Conservation (phyloP, 1,140 invertebrate genomes). For the Drosophila simulans region DNA sequence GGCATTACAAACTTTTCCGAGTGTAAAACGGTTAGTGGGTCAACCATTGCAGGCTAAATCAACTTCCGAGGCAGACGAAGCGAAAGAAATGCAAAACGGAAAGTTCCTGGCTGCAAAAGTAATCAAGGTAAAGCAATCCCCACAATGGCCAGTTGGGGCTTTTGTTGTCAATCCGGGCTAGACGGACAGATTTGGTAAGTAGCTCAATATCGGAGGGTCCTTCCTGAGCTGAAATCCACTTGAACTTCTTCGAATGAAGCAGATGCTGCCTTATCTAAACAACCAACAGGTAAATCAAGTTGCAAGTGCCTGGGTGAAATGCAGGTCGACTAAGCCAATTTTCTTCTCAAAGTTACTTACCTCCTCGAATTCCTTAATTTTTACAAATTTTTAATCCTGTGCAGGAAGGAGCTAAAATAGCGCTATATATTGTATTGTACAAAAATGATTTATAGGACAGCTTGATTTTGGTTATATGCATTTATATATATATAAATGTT, state of each 20-base stretch:
- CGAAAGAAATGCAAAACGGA: conserved; percentile 45
- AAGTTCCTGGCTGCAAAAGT: conserved; percentile 41
- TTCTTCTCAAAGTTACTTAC: not conserved
- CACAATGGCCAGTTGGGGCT: conserved; percentile 32
- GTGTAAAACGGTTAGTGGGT: conserved; percentile 41
- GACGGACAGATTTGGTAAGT: conserved; percentile 27
- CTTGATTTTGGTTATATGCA: too few relatives aligned
- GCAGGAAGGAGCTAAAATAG: too few relatives aligned
- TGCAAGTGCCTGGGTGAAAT: not conserved
- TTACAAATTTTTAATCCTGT: too few relatives aligned
- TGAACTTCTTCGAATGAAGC: conserved; percentile 23
- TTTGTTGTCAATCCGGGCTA: conserved; percentile 38
- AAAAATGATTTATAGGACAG: not conserved
- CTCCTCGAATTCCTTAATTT: not conserved
- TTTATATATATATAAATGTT: too few relatives aligned
- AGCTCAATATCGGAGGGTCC: conserved; percentile 24
- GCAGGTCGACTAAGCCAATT: not conserved
- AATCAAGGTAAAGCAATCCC: conserved; percentile 41
- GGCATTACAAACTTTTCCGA: not conserved
- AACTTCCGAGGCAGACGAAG: conserved; percentile 35
- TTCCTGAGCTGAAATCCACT: conserved; percentile 27
- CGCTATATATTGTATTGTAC: too few relatives aligned
- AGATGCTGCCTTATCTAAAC: conserved; percentile 18
- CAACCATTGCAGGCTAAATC: conserved; percentile 43
- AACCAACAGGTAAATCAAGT: conserved; percentile 28